Evolutionary conservation across 2,113 vertebrate genomes (phyloP).

Genomic region (Melanocharis versteri): DNA sequence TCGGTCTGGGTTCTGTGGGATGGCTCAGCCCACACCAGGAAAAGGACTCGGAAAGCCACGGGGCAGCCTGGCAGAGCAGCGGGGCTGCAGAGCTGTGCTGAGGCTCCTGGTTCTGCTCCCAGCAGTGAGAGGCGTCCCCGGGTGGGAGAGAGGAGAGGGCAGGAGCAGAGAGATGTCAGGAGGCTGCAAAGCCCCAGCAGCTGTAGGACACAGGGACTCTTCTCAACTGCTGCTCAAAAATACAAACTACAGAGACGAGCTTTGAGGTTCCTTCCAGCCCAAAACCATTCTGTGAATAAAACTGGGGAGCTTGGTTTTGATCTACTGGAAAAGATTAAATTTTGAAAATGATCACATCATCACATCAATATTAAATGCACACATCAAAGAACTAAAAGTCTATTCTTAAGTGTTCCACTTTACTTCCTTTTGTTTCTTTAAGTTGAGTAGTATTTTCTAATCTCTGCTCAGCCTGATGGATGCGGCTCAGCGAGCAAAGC

Average conservation of each 20-base stretch:
- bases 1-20: background rate
- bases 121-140: no score
- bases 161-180: background rate
- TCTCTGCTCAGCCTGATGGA: background rate
- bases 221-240: background rate
- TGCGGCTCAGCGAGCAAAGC: background rate
- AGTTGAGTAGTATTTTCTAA: background rate
- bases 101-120: fast-evolving
- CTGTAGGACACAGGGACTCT: fast-evolving
- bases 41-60: fast-evolving
- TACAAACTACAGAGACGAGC: fast-evolving
- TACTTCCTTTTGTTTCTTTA: background rate
- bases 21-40: background rate
- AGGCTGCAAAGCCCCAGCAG: fast-evolving
- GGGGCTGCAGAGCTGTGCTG: background rate
- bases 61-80: fast-evolving
- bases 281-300: background rate
- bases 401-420: background rate
- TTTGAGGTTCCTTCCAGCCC: background rate
- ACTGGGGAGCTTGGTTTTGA: background rate
- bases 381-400: background rate
- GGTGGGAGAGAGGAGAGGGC: background rate
- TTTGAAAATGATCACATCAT: background rate
- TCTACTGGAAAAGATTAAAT: background rate
- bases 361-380: background rate